phyloP scores from a whole-genome alignment of 2,797 vertebrate species.

The Leptodactylus fallax region DNA sequence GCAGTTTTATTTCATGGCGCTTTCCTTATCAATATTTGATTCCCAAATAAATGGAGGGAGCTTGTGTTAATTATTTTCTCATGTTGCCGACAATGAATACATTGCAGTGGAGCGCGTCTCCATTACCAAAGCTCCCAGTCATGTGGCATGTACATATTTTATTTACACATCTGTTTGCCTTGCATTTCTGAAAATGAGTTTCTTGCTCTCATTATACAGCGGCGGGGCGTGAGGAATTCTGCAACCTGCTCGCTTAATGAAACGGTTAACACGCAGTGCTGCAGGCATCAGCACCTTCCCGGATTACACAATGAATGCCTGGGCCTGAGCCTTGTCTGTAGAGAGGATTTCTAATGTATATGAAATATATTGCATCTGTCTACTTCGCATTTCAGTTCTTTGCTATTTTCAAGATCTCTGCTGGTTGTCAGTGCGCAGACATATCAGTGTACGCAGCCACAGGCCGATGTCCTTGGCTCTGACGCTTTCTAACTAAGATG shows the following conservation, averaged over 20 bases:
- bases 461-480: too few species aligned
- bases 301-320: background rate
- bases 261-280: background rate
- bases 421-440: too few species aligned
- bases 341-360: background rate
- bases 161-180: slow-evolving; percentile 64
- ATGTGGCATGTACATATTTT: slow-evolving; percentile 65
- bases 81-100: slow-evolving; percentile 63
- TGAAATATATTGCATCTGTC: background rate
- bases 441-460: too few species aligned
- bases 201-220: background rate
- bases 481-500: too few species aligned
- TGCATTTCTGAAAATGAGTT: slow-evolving; percentile 16
- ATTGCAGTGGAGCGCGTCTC: slow-evolving; percentile 35
- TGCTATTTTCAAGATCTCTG: background rate
- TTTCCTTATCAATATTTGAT: slow-evolving; percentile 72
- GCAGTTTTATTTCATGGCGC: slow-evolving; percentile 53
- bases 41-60: slow-evolving; percentile 66
- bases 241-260: slow-evolving; percentile 3
- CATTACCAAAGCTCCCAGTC: background rate
- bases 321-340: too few species aligned
- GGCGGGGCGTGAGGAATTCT: background rate
- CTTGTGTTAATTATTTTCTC: slow-evolving; percentile 66
- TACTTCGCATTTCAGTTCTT: background rate
- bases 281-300: background rate